phyloP scores from a whole-genome alignment of 2,797 vertebrate species.

The Gallinago stenura region DNA sequence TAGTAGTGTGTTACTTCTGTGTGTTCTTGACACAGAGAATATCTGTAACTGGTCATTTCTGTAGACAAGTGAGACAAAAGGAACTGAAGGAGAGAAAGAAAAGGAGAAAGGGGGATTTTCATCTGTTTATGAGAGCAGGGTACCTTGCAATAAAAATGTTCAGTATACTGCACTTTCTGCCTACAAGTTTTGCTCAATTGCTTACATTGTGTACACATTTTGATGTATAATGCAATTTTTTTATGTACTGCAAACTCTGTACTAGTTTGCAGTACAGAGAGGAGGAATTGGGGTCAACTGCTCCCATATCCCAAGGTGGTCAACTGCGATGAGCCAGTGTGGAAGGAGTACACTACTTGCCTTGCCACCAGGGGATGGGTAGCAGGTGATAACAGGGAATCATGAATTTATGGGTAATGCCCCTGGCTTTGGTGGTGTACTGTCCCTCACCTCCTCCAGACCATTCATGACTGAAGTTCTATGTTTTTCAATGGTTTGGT shows the following conservation, averaged over 20 bases:
- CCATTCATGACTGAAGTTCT: not conserved
- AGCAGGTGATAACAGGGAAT: not conserved
- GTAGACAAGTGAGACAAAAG: not conserved
- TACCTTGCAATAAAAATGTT: not conserved
- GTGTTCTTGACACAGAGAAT: not conserved
- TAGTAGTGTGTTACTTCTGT: not conserved
- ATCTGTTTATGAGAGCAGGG: not conserved
- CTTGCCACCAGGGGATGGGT: not conserved
- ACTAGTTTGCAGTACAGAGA: not conserved
- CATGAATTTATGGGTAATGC: not conserved
- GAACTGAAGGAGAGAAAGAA: not conserved
- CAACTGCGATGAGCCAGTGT: rapidly evolving
- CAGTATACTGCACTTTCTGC: not conserved
- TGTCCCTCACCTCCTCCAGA: not conserved
- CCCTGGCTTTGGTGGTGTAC: not conserved
- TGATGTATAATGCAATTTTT: not conserved
- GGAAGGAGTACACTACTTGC: not conserved
- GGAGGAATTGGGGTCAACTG: not conserved
- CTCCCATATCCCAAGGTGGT: not conserved
- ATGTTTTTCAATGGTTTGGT: not conserved
- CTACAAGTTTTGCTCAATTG: not conserved
- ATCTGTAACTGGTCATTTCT: not conserved
- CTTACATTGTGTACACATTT: not conserved
- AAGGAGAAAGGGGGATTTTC: rapidly evolving
- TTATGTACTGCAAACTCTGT: too few relatives aligned